A percentile compares a stretch with the other conserved stretches of the same genome.
Conservation (phyloP, 2,888 invertebrate species). For the Cantharis nigra region DNA sequence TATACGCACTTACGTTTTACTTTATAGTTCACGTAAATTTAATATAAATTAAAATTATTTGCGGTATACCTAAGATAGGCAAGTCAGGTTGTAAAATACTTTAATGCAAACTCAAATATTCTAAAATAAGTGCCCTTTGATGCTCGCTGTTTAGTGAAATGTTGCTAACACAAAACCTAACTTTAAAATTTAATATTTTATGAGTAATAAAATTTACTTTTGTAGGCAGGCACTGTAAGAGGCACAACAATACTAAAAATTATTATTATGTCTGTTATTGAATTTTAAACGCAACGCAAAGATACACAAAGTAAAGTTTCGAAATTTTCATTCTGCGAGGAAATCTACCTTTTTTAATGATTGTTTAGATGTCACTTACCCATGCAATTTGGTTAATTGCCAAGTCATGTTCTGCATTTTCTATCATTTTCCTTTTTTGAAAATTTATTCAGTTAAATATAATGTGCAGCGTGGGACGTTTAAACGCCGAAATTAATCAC, state of each 20-base stretch:
- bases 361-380: background rate
- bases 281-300: background rate
- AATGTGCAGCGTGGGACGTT: background rate
- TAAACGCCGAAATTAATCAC: background rate
- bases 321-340: background rate
- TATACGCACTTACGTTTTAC: background rate
- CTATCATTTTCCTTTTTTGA: background rate
- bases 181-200: background rate
- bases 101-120: background rate
- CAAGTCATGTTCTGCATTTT: background rate
- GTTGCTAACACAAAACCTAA: background rate
- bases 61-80: background rate
- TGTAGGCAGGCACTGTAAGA: background rate
- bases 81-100: background rate
- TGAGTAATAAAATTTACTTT: background rate
- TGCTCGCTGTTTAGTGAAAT: background rate
- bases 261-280: background rate
- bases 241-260: background rate
- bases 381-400: background rate
- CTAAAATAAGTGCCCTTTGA: background rate
- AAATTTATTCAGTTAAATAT: background rate
- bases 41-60: background rate
- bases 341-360: background rate
- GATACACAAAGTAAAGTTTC: background rate
- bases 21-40: background rate